These are phyloP conservation scores for Drosophila greeni DNA, from an alignment of 2,888 invertebrate genomes.

Conservation along the genomic window DNA sequence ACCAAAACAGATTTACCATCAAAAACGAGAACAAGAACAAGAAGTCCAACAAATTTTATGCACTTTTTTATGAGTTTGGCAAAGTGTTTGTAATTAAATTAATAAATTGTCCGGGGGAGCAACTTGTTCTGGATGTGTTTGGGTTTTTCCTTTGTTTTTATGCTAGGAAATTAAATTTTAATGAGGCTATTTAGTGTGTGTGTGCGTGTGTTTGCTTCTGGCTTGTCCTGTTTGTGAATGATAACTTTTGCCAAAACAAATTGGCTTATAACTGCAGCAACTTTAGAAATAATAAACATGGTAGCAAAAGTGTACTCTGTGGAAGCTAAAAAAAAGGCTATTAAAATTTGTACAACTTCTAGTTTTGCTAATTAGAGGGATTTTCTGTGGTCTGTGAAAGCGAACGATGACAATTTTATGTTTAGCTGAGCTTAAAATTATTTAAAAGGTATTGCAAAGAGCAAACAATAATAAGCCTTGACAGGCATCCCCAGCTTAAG, in stretches of 20 bases:
- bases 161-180: conserved; percentile 39
- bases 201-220: conserved; percentile 15
- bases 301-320: too few species aligned
- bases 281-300: conserved; percentile 9
- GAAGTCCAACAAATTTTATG: conserved; percentile 54
- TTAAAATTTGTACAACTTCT: background rate
- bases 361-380: background rate
- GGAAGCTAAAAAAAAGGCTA: background rate
- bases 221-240: conserved; percentile 13
- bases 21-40: conserved; percentile 32
- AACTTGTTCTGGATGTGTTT: conserved; percentile 22
- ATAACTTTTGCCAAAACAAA: conserved; percentile 24
- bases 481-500: conserved; percentile 6
- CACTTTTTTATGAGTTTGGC: conserved; percentile 63
- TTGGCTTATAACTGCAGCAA: conserved; percentile 16
- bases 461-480: conserved; percentile 25
- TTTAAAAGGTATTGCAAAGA: conserved; percentile 14
- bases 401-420: background rate
- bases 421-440: conserved; percentile 7
- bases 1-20: conserved; percentile 58
- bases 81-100: conserved; percentile 68
- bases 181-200: conserved; percentile 35
- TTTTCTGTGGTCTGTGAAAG: background rate
- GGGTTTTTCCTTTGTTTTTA: conserved; percentile 26
- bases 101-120: conserved; percentile 51